Conservation (phyloP, 2,113 vertebrate species). For the Herpetotheres cachinnans region DNA sequence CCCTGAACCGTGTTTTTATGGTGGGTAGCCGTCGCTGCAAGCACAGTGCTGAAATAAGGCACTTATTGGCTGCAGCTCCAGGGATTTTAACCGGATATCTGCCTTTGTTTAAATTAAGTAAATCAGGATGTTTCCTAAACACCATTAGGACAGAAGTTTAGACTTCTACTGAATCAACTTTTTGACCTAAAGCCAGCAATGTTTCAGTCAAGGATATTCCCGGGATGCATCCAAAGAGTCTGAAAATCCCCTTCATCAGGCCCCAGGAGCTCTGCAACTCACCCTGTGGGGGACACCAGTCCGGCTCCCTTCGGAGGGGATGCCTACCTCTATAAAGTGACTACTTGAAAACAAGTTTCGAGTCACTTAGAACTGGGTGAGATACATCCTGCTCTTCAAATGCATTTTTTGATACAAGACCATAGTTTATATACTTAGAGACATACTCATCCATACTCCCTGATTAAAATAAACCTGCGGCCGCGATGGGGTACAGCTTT, state of each 20-base stretch:
- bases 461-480: background rate
- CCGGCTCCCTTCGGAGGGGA: background rate
- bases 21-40: background rate
- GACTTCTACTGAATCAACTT: conserved; percentile 46
- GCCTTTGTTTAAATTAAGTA: conserved; percentile 67
- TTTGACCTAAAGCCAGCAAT: conserved; percentile 45
- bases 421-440: background rate
- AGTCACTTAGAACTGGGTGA: background rate
- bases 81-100: conserved; percentile 62
- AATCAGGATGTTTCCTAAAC: conserved; percentile 62
- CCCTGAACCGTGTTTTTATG: background rate
- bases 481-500: background rate
- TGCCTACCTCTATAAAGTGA: background rate
- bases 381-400: background rate
- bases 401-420: background rate
- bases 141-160: conserved; percentile 52
- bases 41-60: conserved; percentile 46
- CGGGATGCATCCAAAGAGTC: background rate
- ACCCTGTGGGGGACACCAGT: background rate
- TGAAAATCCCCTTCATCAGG: background rate
- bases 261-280: background rate
- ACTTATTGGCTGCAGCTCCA: conserved; percentile 45
- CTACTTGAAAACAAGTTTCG: background rate
- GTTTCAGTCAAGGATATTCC: conserved; percentile 7
- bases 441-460: background rate